Conservation (phyloP, 2,113 vertebrate species). For the Grallaria varia region DNA sequence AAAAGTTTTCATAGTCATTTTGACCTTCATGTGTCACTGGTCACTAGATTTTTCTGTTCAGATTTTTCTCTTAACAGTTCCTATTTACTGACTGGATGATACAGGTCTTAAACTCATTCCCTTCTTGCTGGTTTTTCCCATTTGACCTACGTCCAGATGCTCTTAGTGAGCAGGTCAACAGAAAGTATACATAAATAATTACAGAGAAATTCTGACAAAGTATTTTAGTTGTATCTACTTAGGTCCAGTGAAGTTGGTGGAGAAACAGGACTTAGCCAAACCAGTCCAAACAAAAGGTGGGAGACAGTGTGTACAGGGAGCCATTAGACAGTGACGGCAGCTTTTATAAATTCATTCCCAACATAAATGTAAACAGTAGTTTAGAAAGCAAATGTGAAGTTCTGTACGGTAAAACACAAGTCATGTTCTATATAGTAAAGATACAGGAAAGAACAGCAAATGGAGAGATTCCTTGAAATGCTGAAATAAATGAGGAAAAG, state of each 20-base stretch:
- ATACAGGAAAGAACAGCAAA: neutral
- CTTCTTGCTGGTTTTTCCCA: neutral
- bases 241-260: neutral
- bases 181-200: neutral
- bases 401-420: neutral
- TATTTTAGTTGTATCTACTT: neutral
- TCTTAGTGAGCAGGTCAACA: neutral
- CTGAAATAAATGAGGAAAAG: neutral
- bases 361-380: neutral
- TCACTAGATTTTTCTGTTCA: neutral
- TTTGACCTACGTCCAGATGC: neutral
- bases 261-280: neutral
- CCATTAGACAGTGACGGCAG: accelerated
- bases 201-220: neutral
- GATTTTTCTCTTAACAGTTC: neutral
- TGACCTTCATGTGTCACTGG: neutral
- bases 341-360: neutral
- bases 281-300: neutral
- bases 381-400: neutral
- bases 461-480: neutral
- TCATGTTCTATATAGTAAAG: neutral
- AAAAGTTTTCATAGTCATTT: neutral
- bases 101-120: neutral
- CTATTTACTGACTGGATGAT: neutral
- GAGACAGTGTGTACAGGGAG: accelerated